phyloP scores from a whole-genome alignment of 2,797 vertebrate genomes.

The Ptychadena robeensis region DNA sequence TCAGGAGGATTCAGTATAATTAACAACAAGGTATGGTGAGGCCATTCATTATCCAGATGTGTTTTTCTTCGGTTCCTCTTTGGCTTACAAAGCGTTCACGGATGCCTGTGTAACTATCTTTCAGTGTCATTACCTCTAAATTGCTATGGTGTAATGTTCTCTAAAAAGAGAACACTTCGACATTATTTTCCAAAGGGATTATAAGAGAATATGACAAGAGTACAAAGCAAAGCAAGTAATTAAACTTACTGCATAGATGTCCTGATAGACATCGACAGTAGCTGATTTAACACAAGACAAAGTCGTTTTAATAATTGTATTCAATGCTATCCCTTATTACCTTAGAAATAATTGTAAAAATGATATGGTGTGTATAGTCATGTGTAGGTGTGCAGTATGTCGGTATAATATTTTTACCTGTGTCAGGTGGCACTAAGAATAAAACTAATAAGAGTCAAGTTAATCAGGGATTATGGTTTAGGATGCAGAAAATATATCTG shows the following conservation, averaged over 20 bases:
- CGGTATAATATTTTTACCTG: too few species aligned
- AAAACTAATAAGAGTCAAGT: too few species aligned
- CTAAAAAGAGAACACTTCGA: not conserved
- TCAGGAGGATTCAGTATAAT: not conserved
- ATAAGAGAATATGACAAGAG: slow-evolving; percentile 5
- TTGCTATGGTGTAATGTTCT: slow-evolving; percentile 5
- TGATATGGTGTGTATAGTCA: too few species aligned
- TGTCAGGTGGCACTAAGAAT: too few species aligned
- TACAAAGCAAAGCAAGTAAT: slow-evolving; percentile 12
- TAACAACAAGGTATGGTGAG: not conserved
- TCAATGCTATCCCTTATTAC: too few species aligned
- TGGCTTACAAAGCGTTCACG: not conserved
- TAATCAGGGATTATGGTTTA: too few species aligned
- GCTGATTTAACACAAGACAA: not conserved
- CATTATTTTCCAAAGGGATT: slow-evolving; percentile 19
- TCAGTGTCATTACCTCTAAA: slow-evolving; percentile 6
- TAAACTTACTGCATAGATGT: slow-evolving; percentile 13
- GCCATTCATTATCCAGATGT: not conserved
- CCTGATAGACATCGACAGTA: slow-evolving; percentile 7
- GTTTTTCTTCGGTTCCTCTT: not conserved
- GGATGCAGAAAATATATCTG: too few species aligned
- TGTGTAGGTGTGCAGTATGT: too few species aligned
- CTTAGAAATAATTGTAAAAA: too few species aligned
- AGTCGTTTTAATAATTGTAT: slow-evolving; percentile 2
- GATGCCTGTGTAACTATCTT: not conserved